Evolutionary conservation across 92 coral and sea anemone genomes (phyloP).

Genomic region (Epizoanthus stellaris): DNA sequence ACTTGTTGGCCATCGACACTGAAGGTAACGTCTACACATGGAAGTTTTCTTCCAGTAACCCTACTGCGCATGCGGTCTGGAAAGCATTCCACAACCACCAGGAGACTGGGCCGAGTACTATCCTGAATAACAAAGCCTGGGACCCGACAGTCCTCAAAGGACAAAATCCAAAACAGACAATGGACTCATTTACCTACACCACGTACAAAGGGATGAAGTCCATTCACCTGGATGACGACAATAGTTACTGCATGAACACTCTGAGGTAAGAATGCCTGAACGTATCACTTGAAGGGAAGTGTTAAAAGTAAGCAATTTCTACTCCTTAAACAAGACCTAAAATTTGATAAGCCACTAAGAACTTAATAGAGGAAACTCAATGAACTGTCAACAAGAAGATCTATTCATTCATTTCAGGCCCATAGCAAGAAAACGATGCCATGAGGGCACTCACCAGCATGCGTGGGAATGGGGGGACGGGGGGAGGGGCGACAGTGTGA

Average conservation of each 20-base stretch:
- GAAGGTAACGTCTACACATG: conserved; percentile 60
- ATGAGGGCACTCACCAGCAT: too few species aligned
- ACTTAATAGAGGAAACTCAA: too few species aligned
- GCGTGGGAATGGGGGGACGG: too few species aligned
- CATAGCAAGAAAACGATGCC: too few species aligned
- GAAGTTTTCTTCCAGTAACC: conserved; percentile 59
- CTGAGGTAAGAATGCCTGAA: conserved; percentile 5
- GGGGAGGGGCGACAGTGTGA: too few species aligned
- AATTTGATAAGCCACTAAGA: too few species aligned
- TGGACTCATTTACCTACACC: conserved; percentile 75
- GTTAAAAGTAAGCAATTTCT: too few species aligned
- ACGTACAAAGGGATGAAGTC: conserved; percentile 59
- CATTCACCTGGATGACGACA: conserved; percentile 74
- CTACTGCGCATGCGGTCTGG: conserved; percentile 79
- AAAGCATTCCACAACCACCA: conserved; percentile 70
- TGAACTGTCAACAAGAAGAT: too few species aligned
- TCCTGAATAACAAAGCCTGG: conserved; percentile 59
- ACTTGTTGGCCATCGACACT: conserved; percentile 65
- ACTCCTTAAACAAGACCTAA: too few species aligned
- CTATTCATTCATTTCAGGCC: too few species aligned
- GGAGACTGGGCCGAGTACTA: conserved; percentile 69
- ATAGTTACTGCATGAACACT: conserved; percentile 68
- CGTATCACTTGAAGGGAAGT: neutral
- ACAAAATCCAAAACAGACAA: conserved; percentile 40
- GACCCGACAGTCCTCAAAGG: conserved; percentile 70